These are phyloP conservation scores for Pantherophis alleghaniensis DNA, from an alignment of 2,797 vertebrate genomes.

Conservation along the genomic window DNA sequence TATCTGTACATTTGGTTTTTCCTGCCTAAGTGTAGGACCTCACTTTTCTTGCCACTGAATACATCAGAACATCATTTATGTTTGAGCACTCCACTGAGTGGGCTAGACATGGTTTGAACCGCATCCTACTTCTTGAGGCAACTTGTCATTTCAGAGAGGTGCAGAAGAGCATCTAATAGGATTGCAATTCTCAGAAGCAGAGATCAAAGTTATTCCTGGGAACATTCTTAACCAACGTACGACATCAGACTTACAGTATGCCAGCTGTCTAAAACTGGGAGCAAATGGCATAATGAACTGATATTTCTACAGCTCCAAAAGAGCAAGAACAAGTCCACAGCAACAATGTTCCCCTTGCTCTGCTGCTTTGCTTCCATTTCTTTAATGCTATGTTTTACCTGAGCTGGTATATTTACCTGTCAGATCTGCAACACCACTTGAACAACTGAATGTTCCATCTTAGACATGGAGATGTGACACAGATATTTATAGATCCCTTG, in stretches of 20 bases:
- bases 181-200: neutral
- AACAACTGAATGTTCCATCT: conserved; percentile 5
- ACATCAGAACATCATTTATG: neutral
- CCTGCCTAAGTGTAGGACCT: neutral
- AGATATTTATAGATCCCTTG: conserved; percentile 1
- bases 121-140: neutral
- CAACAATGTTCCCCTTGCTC: neutral
- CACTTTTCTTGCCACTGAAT: neutral
- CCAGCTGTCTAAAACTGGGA: conserved; percentile 31
- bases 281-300: conserved; percentile 3
- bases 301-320: conserved; percentile 40
- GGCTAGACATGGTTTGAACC: neutral
- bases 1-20: neutral
- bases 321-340: conserved; percentile 25
- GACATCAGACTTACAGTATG: conserved; percentile 22
- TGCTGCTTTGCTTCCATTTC: conserved; percentile 7
- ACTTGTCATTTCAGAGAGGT: neutral
- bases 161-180: neutral
- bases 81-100: neutral
- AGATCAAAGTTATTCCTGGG: neutral
- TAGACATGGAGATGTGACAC: rapidly evolving
- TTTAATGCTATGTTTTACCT: neutral
- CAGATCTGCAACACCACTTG: neutral
- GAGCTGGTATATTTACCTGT: neutral
- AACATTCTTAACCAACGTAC: neutral